phyloP scores from a whole-genome alignment of 1,140 invertebrate species.

The Panagrolaimus sp. region DNA sequence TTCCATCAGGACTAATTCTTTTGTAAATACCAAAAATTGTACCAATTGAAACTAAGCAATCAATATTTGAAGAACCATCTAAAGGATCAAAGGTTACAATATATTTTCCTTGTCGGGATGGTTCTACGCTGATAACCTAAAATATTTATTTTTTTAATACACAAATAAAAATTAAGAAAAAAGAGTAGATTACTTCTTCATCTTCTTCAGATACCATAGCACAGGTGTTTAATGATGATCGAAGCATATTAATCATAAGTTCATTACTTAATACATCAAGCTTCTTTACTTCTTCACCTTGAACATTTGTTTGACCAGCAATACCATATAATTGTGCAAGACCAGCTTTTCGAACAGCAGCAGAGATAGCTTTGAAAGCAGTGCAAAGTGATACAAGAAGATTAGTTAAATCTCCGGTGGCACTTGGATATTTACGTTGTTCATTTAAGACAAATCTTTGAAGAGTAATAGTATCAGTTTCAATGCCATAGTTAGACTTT shows the following conservation, averaged over 20 bases:
- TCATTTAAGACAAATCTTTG: constrained; percentile 87
- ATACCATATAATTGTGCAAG: constrained; percentile 66
- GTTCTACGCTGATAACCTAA: constrained; percentile 63
- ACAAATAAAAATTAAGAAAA: constrained; percentile 73
- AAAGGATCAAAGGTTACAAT: constrained; percentile 97
- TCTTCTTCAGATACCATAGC: constrained; percentile 94
- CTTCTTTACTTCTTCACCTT: constrained; percentile 98
- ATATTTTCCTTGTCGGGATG: constrained; percentile 86
- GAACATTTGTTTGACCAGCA: constrained; percentile 76
- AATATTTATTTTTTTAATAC: constrained; percentile 12
- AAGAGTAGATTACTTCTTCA: constrained; percentile 75
- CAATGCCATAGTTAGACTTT: constrained; percentile 62
- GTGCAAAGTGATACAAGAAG: constrained; percentile 87
- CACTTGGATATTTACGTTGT: constrained; percentile 75
- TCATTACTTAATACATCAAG: constrained; percentile 93
- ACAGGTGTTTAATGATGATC: constrained; percentile 85
- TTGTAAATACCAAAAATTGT: constrained; percentile 93
- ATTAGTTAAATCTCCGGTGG: constrained; percentile 83
- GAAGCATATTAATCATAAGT: constrained; percentile 95
- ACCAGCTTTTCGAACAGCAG: constrained; percentile 90
- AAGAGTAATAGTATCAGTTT: constrained; percentile 87
- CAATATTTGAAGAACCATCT: constrained; percentile 98
- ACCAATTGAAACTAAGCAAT: constrained; percentile 94
- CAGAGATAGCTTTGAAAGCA: constrained; percentile 92
- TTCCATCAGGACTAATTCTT: constrained; percentile 61